Base-by-base conservation (phyloP, 2,888 invertebrate genomes). In the Lordiphosa andalusiaca region DNA sequence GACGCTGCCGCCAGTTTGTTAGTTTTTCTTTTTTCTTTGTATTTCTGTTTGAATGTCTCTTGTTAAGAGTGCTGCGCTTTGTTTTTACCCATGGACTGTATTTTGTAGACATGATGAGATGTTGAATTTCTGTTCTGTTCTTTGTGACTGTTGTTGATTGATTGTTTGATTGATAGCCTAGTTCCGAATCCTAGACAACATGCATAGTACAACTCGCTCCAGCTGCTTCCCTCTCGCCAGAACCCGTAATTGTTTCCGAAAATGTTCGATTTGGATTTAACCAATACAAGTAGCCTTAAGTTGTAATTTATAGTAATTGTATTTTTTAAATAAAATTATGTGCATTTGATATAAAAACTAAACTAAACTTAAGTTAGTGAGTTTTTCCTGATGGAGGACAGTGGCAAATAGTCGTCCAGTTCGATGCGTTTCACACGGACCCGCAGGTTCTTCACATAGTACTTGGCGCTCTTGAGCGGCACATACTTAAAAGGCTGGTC, bases 241-340 rank as follows among this genome's bases (percentile, higher is more conserved):
- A 63, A 38, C 48, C n/a, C 30, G 30, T 30, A 30, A 30, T 30
- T 30, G 30, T 30, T 30, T 30, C 30, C 30, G 30, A 30, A 30
- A 30, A 30, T 30, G 30, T 30, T 23, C 62, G 52, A 61, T 52
- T 61, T 16, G 55, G 51, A 63, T 56, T 51, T 10, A 30, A 30
- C 30, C 9, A 9, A 56, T 46, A 64, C 41, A 47, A 55, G 52
- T 60, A 63, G 64, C 44, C 59, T 42, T 78, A 78, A 83, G 80
- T 80, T 80, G 76, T 78, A 83, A 83, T 78, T 78, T 83, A 80
- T 78, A 78, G 67, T 70, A 83, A 65, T 72, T 63, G 76, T 78
- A 75, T 78, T 77, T 78, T 83, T 75, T 72, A 78, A 73, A 82
- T 75, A 82, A 77, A 77, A 66, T 62, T 83, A 75, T 83, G 73